Evolutionary conservation across 1,140 invertebrate genomes (phyloP).

Genomic region (Aphidius gifuensis): DNA sequence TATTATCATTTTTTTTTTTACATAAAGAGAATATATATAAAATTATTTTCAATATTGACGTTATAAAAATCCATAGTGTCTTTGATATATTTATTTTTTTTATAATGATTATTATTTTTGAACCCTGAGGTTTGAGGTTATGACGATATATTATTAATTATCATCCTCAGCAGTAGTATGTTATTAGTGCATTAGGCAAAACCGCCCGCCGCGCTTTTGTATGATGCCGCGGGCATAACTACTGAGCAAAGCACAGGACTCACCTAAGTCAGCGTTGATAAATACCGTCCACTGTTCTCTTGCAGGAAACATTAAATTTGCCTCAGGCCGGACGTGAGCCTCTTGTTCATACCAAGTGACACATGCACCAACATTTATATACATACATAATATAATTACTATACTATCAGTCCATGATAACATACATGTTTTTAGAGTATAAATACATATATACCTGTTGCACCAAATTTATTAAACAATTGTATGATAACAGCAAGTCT

Average conservation of each 20-base stretch:
- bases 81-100: constrained; percentile 12
- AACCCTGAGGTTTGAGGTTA: background rate
- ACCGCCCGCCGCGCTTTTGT: constrained; percentile 41
- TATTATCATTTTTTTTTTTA: no score
- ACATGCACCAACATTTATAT: constrained; percentile 28
- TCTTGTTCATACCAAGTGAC: constrained; percentile 41
- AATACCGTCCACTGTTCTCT: constrained; percentile 36
- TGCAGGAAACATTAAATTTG: constrained; percentile 2
- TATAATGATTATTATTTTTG: background rate
- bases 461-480: constrained; percentile 21
- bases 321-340: constrained; percentile 19
- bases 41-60: background rate
- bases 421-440: background rate
- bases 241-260: constrained; percentile 22
- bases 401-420: constrained; percentile 39
- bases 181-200: constrained; percentile 52
- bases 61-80: constrained; percentile 16
- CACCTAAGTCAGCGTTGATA: constrained; percentile 43
- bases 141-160: constrained; percentile 49
- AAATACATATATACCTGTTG: constrained; percentile 38
- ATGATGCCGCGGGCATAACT: constrained; percentile 25
- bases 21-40: background rate
- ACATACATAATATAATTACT: constrained; percentile 42
- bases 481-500: constrained; percentile 12
- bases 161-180: constrained; percentile 41